Evolutionary conservation across 2,797 vertebrate genomes (phyloP), one percentile per base, ranked within the genome.

Genomic region (Australoheros facetus): DNA sequence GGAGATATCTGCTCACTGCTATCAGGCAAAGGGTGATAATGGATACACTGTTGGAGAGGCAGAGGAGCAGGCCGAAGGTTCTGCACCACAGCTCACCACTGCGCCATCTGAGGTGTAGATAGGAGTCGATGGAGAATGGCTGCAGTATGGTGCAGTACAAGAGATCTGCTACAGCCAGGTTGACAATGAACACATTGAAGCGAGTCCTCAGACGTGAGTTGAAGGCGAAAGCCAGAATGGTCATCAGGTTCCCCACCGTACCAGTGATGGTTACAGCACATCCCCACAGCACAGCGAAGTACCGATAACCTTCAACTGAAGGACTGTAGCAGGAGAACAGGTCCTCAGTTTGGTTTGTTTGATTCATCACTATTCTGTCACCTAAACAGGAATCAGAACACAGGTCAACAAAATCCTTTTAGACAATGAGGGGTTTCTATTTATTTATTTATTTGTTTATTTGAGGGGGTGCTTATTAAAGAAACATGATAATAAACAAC

Each of bases 151-250:
- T 93, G 88, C 96, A 98, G 91, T 97, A 97, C 45, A 98, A 92
- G 16, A 97, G 93, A 75, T 98, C 97, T 0, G 97, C 96, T 21
- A 94, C 39, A 0, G 96, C 96, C 88, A 98, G 92, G 93, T 97
- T 98, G 80, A 97, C 86, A 1, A 98, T 97, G 73, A 98, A 96
- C 45, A 96, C 91, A 17, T 97, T 98, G 90, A 98, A 97, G 78
- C 92, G 95, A 1, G 96, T 97, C 45, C 95, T 94, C 79, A 98
- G 92, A 19, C 88, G 96, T 23, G 87, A 51, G 78, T 97, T 95
- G 1, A 88, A 55, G 51, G 75, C 90, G 26, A 97, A 96, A 72
- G 96, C 97, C 28, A 98, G 87, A 23, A 98, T 71, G 14, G 97
- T 98, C 93, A 98, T 90, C 80, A 96, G 71, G 32, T 98, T 98